A percentile compares a stretch with the other conserved stretches of the same genome.
Evolutionary conservation across 2,888 invertebrate genomes (phyloP).

Genomic region (Apodemia zela): DNA sequence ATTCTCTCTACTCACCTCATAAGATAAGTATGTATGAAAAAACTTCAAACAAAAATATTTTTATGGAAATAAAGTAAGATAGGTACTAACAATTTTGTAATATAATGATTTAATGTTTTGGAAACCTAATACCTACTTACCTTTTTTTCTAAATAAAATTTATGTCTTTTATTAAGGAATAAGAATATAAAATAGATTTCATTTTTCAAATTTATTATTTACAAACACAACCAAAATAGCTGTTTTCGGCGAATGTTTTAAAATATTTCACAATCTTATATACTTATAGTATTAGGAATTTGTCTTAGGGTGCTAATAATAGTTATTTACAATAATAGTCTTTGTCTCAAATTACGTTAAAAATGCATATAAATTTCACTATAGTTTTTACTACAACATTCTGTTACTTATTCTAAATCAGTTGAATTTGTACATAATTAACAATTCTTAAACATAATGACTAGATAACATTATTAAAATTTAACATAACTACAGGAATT

Average conservation of each 20-base stretch:
- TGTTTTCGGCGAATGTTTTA: slow-evolving; percentile 26
- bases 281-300: slow-evolving; percentile 70
- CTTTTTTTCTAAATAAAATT: no score
- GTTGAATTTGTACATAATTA: slow-evolving; percentile 34
- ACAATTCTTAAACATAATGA: slow-evolving; percentile 62
- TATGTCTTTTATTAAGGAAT: not conserved
- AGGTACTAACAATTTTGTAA: no score
- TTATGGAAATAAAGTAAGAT: no score
- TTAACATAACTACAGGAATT: slow-evolving; percentile 32
- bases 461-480: slow-evolving; percentile 67
- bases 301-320: slow-evolving; percentile 66
- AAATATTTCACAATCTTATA: slow-evolving; percentile 45
- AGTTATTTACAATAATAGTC: slow-evolving; percentile 62
- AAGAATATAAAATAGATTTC: not conserved
- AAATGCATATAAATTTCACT: slow-evolving; percentile 21
- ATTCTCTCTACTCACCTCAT: no score
- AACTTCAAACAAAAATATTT: no score
- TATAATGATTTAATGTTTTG: no score
- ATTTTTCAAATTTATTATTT: slow-evolving; percentile 20
- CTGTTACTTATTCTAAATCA: slow-evolving; percentile 20
- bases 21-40: no score
- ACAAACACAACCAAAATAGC: slow-evolving; percentile 22
- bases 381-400: slow-evolving; percentile 10
- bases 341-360: slow-evolving; percentile 56
- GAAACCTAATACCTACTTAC: no score